These are phyloP conservation scores for Cyanoderma ruficeps DNA, from an alignment of 2,113 vertebrate species.

Conservation along the genomic window DNA sequence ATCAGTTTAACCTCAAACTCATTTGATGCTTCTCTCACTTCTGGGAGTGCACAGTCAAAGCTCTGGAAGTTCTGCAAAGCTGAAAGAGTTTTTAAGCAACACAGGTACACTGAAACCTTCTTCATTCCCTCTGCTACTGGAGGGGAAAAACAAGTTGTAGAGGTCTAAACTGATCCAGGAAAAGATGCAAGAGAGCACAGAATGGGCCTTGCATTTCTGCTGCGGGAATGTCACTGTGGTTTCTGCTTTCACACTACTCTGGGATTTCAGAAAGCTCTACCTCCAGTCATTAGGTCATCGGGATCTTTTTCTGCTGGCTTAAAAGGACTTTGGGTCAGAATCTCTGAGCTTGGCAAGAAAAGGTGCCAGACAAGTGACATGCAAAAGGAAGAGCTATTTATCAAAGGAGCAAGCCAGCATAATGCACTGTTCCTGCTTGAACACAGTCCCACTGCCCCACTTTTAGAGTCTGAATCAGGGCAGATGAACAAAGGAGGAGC, in stretches of 20 bases:
- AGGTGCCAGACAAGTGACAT: neutral
- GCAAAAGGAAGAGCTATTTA: neutral
- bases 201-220: neutral
- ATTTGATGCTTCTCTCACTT: neutral
- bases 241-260: neutral
- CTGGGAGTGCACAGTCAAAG: neutral
- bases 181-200: neutral
- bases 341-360: neutral
- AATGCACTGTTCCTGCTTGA: neutral
- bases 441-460: neutral
- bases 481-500: neutral
- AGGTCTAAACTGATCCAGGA: neutral
- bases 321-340: neutral
- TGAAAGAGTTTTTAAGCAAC: neutral
- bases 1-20: constrained; percentile 16
- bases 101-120: neutral
- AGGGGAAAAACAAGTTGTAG: neutral
- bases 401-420: neutral
- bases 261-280: neutral
- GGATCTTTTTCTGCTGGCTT: neutral
- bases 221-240: neutral
- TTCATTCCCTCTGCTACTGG: neutral
- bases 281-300: neutral
- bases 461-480: neutral
- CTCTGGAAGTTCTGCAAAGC: neutral